These are phyloP conservation scores for Babylonia areolata DNA, from an alignment of 1,140 invertebrate species.

Conservation along the genomic window DNA sequence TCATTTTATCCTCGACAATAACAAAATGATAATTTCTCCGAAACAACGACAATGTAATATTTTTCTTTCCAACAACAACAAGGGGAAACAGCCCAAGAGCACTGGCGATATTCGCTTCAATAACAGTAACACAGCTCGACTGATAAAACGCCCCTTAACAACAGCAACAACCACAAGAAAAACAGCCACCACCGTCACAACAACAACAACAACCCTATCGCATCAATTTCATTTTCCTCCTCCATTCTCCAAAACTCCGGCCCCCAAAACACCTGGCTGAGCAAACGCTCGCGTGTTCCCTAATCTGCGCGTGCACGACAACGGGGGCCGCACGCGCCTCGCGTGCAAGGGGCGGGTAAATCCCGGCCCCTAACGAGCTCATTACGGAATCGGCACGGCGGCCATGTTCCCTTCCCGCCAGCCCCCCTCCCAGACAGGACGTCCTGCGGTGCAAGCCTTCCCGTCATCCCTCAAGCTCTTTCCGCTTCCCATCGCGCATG, in stretches of 20 bases:
- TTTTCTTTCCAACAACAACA: neutral
- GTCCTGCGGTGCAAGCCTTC: constrained; percentile 13
- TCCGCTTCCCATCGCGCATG: neutral
- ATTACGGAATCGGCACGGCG: constrained; percentile 7
- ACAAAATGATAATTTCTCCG: no score
- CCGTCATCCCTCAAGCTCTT: neutral
- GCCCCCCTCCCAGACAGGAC: constrained; percentile 1
- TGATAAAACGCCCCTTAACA: no score
- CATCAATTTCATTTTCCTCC: no score
- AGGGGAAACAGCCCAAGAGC: neutral
- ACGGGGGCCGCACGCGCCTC: neutral
- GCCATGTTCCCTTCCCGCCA: constrained; percentile 21
- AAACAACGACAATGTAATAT: no score
- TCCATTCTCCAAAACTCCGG: neutral
- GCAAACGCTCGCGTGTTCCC: neutral
- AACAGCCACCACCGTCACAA: neutral
- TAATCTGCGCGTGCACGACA: neutral
- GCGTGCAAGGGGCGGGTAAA: constrained; percentile 28
- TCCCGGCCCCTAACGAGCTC: constrained; percentile 21
- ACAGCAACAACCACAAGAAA: neutral
- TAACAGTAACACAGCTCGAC: no score
- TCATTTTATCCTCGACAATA: no score
- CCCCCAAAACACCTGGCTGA: constrained; percentile 13
- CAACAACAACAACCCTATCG: neutral
- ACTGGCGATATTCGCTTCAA: no score